Conservation (phyloP, 1,140 invertebrate species). For the Zelostemma sp. region DNA sequence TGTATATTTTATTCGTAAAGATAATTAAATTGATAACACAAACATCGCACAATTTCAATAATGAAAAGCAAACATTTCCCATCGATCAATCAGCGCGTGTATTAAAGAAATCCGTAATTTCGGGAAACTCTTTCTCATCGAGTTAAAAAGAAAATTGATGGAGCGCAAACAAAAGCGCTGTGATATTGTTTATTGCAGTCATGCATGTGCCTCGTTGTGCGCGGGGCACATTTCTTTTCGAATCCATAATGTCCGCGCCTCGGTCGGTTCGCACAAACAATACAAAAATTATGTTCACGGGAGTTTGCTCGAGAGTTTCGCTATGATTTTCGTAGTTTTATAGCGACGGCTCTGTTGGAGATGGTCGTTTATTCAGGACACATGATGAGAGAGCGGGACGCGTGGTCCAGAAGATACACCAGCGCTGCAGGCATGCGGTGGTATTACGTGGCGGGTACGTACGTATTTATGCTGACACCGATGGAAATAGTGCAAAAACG, state of each 20-base stretch:
- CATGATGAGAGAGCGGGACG: slow-evolving; percentile 56
- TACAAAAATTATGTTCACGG: slow-evolving; percentile 69
- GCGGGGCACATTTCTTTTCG: slow-evolving; percentile 51
- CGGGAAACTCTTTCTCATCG: too few relatives aligned
- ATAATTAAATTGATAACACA: not conserved
- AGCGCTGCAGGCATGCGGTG: slow-evolving; percentile 3
- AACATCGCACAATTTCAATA: not conserved
- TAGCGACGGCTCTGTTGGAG: slow-evolving; percentile 43
- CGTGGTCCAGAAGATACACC: slow-evolving; percentile 22
- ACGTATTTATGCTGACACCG: slow-evolving; percentile 5
- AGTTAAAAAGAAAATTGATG: not conserved
- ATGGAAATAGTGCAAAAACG: slow-evolving; percentile 35
- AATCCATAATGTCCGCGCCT: slow-evolving; percentile 59
- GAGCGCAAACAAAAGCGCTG: slow-evolving; percentile 33
- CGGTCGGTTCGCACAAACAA: slow-evolving; percentile 59
- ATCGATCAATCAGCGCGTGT: not conserved
- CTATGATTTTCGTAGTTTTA: slow-evolving; percentile 61
- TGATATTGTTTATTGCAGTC: slow-evolving; percentile 61
- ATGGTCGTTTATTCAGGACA: slow-evolving; percentile 59
- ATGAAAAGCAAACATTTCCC: not conserved
- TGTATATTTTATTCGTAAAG: not conserved
- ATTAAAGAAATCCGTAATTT: too few relatives aligned
- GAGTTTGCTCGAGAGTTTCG: slow-evolving; percentile 62
- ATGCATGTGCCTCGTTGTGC: slow-evolving; percentile 45
- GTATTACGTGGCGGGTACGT: slow-evolving; percentile 6